Evolutionary conservation across 2,797 vertebrate species (phyloP).

Genomic region (Tinamus major): DNA sequence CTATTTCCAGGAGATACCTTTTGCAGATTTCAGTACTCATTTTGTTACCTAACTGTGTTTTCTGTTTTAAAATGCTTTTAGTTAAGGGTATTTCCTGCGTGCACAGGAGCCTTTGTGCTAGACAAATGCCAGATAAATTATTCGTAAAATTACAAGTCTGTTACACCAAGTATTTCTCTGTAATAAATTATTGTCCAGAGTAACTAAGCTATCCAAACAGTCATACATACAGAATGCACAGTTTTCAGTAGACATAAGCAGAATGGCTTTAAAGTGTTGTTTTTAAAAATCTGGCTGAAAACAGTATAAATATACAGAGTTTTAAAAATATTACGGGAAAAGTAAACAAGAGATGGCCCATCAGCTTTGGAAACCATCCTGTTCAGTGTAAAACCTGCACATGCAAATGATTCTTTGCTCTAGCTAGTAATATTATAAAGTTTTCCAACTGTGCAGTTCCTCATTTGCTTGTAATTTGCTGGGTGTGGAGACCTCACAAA

Average conservation of each 20-base stretch:
- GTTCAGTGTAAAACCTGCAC: background rate
- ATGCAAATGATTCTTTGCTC: background rate
- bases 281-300: background rate
- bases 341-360: background rate
- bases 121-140: background rate
- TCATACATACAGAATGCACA: background rate
- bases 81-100: background rate
- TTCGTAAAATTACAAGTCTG: background rate
- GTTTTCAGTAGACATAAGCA: background rate
- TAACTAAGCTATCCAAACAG: background rate
- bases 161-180: background rate
- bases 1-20: background rate
- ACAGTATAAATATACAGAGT: background rate
- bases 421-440: background rate
- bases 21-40: fast-evolving
- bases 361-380: background rate
- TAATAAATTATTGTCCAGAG: background rate
- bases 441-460: background rate
- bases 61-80: background rate
- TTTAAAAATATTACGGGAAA: background rate
- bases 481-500: background rate
- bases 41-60: background rate
- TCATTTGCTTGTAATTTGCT: background rate
- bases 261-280: background rate
- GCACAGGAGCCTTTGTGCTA: background rate